Evolutionary conservation across 2,797 vertebrate species (phyloP), one percentile per base, ranked within the genome.

Genomic region (Cynodonichthys magdalenae): DNA sequence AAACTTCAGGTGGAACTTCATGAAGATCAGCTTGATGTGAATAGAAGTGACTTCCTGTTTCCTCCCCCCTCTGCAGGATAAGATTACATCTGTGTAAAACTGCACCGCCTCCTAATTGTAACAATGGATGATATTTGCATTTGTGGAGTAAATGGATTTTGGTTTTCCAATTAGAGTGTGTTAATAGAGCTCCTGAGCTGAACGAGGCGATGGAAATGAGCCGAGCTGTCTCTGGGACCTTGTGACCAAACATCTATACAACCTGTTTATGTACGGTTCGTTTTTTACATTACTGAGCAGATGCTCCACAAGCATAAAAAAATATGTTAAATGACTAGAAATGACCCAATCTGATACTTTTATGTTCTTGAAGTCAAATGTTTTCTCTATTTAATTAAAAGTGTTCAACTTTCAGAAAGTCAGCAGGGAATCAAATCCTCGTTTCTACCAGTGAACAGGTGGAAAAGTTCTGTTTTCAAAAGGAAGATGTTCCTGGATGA

Each of bases 81-180:
- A 71, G 64, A 80, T 80, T 73, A 67, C 52, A 36, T 72, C 47
- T 58, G 58, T 74, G 69, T 72, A 65, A 63, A 61, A 75, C 71
- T 20, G 71, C 44, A 1, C 53, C 1, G 9, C 52, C 54, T 78
- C 18, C 57, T 82, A 76, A 76, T 74, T 63, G 56, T 49, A 60
- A 69, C 55, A 72, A 20, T 68, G 44, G 69, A 69, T 66, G 66
- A 71, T 70, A 59, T 82, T 71, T 71, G 56, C 72, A 70, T 80
- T 54, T 60, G 71, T 50, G 53, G 55, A 64, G 60, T 74, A 69
- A 79, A 80, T 82, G 63, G 68, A 42, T 61, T 84, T 59, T 74
- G 57, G 24, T 66, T 82, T 83, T 80, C 67, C 52, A 80, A 78
- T 83, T 80, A 82, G 45, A 59, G 52, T 1, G 19, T 34, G 59